phyloP scores from a whole-genome alignment of 2,797 vertebrate species.

The Orientallactaga sibirica region DNA sequence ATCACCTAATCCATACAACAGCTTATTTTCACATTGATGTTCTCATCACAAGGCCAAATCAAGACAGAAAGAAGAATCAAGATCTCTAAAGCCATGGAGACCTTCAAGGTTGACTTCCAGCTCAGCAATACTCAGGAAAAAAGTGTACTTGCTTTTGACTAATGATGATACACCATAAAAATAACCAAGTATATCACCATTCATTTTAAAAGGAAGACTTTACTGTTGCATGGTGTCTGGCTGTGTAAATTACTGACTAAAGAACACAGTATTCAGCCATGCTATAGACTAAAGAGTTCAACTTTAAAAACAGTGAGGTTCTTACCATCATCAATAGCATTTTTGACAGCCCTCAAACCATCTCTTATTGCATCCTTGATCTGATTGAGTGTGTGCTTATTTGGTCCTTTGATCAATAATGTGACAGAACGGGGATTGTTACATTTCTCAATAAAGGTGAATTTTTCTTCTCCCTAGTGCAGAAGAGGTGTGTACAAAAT shows the following conservation, averaged over 20 bases:
- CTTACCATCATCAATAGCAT: conserved; percentile 97
- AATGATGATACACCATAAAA: conserved; percentile 13
- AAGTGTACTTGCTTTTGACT: conserved; percentile 65
- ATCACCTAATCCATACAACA: too few relatives aligned
- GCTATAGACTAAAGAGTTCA: conserved; percentile 66
- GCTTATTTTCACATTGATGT: not conserved
- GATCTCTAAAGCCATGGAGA: not conserved
- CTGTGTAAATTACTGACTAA: conserved; percentile 85
- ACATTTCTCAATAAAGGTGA: conserved; percentile 96
- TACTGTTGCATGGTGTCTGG: conserved; percentile 89
- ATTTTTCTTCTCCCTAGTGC: conserved; percentile 95
- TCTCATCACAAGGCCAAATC: not conserved
- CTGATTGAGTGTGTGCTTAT: conserved; percentile 97
- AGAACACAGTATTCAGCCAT: conserved; percentile 89
- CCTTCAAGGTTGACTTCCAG: not conserved
- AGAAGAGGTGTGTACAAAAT: conserved; percentile 38
- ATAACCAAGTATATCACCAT: conserved; percentile 38
- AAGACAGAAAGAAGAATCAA: not conserved
- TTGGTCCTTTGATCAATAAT: conserved; percentile 95
- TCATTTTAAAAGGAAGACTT: conserved; percentile 68
- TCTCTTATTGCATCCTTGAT: conserved; percentile 98
- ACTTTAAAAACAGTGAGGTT: rapidly evolving
- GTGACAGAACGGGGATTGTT: conserved; percentile 96
- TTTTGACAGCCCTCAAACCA: conserved; percentile 96
- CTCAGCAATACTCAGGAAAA: not conserved